Conservation (phyloP, 2,888 invertebrate species). For the Podabrus alpinus region DNA sequence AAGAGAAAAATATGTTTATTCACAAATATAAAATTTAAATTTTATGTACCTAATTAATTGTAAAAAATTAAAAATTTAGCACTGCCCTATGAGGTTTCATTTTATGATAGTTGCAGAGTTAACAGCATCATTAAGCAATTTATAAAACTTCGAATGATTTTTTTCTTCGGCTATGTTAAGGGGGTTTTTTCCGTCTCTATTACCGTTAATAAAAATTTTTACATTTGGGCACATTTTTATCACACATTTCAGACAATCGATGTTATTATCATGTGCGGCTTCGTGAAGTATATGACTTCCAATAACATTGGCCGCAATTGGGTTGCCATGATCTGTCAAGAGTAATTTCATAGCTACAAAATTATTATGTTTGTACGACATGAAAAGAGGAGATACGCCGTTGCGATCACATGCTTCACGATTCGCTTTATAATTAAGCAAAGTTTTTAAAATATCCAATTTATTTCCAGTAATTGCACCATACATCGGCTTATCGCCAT, state of each 20-base stretch:
- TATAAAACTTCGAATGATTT: not conserved
- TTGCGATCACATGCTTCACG: constrained; percentile 3
- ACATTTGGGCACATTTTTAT: constrained; percentile 2
- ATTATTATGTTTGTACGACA: constrained; percentile 11
- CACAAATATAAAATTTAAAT: not conserved
- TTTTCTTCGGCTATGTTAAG: constrained; percentile 7
- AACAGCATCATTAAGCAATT: constrained; percentile 1
- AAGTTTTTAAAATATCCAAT: constrained; percentile 4
- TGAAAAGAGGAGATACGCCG: constrained; percentile 12
- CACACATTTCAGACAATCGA: constrained; percentile 14
- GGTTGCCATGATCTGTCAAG: not conserved
- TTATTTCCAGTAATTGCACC: constrained; percentile 6
- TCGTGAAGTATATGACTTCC: constrained; percentile 19
- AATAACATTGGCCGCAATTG: constrained; percentile 10
- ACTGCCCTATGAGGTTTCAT: not conserved
- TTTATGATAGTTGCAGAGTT: not conserved
- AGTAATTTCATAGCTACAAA: constrained; percentile 9
- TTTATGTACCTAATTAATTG: not conserved
- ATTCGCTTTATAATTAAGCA: not conserved
- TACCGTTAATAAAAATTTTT: constrained; percentile 15
- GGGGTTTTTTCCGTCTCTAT: constrained; percentile 14
- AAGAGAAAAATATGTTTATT: no score
- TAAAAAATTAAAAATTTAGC: not conserved
- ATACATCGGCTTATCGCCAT: constrained; percentile 11
- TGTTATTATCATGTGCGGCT: constrained; percentile 11